Evolutionary conservation across 2,888 invertebrate species (phyloP).

Genomic region (Pachydiplax longipennis): DNA sequence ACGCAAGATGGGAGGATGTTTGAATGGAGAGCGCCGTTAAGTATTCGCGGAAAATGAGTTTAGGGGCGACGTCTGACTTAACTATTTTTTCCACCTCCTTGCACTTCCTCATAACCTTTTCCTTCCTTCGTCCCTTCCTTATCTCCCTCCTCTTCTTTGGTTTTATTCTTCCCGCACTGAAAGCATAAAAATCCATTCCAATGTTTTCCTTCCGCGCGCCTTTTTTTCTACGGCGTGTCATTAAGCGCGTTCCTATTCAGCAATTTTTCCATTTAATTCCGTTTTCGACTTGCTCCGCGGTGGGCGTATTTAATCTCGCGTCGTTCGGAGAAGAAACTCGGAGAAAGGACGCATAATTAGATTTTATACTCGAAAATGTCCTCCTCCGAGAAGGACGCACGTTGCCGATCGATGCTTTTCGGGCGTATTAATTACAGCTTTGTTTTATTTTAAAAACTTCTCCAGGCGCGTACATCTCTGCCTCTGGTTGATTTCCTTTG

Average conservation of each 20-base stretch:
- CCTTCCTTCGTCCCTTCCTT: neutral
- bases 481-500: too few relatives aligned
- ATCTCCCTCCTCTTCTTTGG: neutral
- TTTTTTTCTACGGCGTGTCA: neutral
- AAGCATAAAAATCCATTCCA: neutral
- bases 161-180: neutral
- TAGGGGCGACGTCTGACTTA: slow-evolving; percentile 7
- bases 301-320: neutral
- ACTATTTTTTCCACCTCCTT: slow-evolving; percentile 17
- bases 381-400: too few relatives aligned
- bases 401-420: too few relatives aligned
- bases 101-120: slow-evolving; percentile 9
- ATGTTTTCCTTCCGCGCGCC: neutral
- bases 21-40: neutral
- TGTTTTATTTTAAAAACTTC: too few relatives aligned
- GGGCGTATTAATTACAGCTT: too few relatives aligned
- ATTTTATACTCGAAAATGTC: neutral
- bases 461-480: too few relatives aligned
- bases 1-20: neutral
- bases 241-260: neutral
- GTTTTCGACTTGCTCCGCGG: neutral
- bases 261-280: neutral
- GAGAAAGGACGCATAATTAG: neutral
- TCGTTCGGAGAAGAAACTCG: neutral
- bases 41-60: slow-evolving; percentile 25